Percentiles rank a stretch among this genome's conserved stretches.
Evolutionary conservation across 2,113 vertebrate species (phyloP).

Genomic region (Antennarius striatus): DNA sequence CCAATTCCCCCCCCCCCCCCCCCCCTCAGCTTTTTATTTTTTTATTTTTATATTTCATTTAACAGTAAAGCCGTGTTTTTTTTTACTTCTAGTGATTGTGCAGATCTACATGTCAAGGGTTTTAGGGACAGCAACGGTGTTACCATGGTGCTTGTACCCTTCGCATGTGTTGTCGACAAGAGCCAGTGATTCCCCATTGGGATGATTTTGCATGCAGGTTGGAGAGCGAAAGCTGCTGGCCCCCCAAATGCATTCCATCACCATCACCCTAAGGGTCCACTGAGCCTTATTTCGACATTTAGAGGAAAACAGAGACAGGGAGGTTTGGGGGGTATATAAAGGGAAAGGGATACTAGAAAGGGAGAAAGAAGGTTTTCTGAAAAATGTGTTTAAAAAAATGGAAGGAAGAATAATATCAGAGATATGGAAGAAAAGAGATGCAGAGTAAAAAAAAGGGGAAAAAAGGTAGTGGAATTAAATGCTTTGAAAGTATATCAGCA

Average conservation of each 20-base stretch:
- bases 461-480: constrained; percentile 51
- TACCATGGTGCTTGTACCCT: constrained; percentile 65
- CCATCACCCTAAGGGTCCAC: constrained; percentile 69
- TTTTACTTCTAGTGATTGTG: constrained; percentile 65
- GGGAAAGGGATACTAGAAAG: constrained; percentile 27
- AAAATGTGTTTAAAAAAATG: constrained; percentile 41
- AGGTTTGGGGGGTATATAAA: constrained; percentile 47
- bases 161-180: constrained; percentile 63
- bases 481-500: constrained; percentile 53
- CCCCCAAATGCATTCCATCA: constrained; percentile 78
- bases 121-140: constrained; percentile 67
- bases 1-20: constrained; percentile 44
- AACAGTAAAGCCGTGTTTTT: constrained; percentile 64
- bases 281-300: constrained; percentile 63
- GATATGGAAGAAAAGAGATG: constrained; percentile 37
- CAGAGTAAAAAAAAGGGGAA: constrained; percentile 29
- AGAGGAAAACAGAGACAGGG: constrained; percentile 38
- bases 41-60: constrained; percentile 61
- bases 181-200: constrained; percentile 73
- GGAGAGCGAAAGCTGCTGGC: constrained; percentile 67
- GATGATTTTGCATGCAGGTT: constrained; percentile 74
- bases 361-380: constrained; percentile 38
- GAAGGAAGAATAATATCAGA: constrained; percentile 36
- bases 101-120: constrained; percentile 60
- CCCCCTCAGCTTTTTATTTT: constrained; percentile 50